phyloP scores from a whole-genome alignment of 2,888 invertebrate genomes.

The Homarus gammarus region DNA sequence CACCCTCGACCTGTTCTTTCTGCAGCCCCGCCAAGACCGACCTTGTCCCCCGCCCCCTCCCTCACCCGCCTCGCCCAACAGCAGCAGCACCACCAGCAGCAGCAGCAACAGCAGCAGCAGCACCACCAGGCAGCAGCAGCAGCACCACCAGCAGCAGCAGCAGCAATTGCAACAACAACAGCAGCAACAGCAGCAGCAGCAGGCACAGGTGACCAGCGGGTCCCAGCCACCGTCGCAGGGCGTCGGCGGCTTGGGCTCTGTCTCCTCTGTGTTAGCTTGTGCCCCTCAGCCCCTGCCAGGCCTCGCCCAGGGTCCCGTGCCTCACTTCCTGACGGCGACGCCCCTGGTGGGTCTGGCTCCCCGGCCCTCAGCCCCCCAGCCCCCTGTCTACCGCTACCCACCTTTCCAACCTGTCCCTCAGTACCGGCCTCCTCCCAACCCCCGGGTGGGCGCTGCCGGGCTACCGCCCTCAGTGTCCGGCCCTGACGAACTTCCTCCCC shows the following conservation, averaged over 20 bases:
- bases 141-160: conserved; percentile 44
- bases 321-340: conserved; percentile 40
- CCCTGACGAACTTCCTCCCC: conserved; percentile 63
- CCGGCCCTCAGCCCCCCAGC: not conserved
- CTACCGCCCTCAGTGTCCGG: conserved; percentile 60
- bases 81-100: conserved; percentile 48
- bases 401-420: conserved; percentile 70
- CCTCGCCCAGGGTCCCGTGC: conserved; percentile 44
- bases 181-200: conserved; percentile 45
- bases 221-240: not conserved
- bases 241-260: not conserved
- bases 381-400: conserved; percentile 51
- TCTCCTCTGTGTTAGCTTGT: not conserved
- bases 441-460: conserved; percentile 72
- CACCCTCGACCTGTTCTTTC: conserved; percentile 67
- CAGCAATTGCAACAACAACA: conserved; percentile 37
- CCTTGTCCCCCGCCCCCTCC: conserved; percentile 64
- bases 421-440: conserved; percentile 74
- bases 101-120: conserved; percentile 44
- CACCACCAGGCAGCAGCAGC: conserved; percentile 49
- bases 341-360: conserved; percentile 41
- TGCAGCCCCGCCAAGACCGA: conserved; percentile 54
- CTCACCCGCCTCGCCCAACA: conserved; percentile 57
- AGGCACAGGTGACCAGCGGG: conserved; percentile 27
- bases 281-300: conserved; percentile 58